Conservation (phyloP, 2,797 vertebrate species). For the Amazonetta brasiliensis region DNA sequence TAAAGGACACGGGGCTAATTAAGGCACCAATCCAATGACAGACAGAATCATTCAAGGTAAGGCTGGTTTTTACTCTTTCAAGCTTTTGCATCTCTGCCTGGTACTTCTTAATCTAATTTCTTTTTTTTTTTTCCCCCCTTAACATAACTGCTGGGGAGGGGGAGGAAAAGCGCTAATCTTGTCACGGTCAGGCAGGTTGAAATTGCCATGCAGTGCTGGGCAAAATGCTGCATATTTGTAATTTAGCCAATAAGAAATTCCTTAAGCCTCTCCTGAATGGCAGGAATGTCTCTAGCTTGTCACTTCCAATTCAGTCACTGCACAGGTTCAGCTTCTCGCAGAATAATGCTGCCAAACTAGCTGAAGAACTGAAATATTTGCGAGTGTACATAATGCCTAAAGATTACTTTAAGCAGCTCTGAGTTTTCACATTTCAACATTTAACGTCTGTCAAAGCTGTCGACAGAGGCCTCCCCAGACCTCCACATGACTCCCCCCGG, state of each 20-base stretch:
- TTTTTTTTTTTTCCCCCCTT: constrained; percentile 49
- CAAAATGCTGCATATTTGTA: constrained; percentile 88
- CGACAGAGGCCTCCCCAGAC: constrained; percentile 4
- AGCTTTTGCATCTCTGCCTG: constrained; percentile 86
- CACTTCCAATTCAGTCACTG: constrained; percentile 82
- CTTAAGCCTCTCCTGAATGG: constrained; percentile 89
- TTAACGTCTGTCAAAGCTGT: constrained; percentile 3
- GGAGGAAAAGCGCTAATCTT: constrained; percentile 84
- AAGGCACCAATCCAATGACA: constrained; percentile 86
- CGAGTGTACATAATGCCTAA: not conserved
- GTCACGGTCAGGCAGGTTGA: constrained; percentile 86
- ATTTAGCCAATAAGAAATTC: constrained; percentile 93
- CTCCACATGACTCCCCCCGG: not conserved
- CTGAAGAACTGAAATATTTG: constrained; percentile 58
- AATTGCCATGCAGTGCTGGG: constrained; percentile 83
- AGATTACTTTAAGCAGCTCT: constrained; percentile 66
- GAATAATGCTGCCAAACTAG: constrained; percentile 76
- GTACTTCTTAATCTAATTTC: constrained; percentile 89
- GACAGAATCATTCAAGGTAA: constrained; percentile 89
- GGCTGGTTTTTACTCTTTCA: constrained; percentile 81
- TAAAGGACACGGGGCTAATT: constrained; percentile 92
- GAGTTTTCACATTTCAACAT: constrained; percentile 60
- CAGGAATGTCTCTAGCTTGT: constrained; percentile 88
- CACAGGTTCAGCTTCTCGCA: constrained; percentile 69
- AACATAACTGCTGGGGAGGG: constrained; percentile 71